Base-by-base conservation (phyloP, 1,140 invertebrate species). In the Acromyrmex charruanus region DNA sequence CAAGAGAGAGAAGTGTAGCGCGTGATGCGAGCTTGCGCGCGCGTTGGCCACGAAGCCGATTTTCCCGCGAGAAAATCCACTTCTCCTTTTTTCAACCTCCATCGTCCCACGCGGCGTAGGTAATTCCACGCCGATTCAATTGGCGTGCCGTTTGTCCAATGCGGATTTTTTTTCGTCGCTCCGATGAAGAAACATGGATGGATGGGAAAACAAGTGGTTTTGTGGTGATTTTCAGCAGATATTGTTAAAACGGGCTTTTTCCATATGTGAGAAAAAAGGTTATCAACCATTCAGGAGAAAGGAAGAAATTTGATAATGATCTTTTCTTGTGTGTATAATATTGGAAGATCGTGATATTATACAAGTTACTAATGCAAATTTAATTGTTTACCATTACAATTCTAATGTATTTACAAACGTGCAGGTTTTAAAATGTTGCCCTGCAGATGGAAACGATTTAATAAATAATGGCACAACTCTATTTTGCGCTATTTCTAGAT, bases 81-180 rank as follows among this genome's bases (percentile, higher is more conserved):
- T 49, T 18, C 39, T 35, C 14, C 55, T 14, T 82, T 84, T 84
- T 61, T 58, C 66, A 63, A 9, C 69, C n/a, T 10, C 25, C 25
- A 21, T 69, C 21, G 80, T 74, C 25, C 69, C 25, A 51, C 25
- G 28, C 28, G n/a, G 5, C 12, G 16, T 49, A 69, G 69, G 63
- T 84, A 84, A 84, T 84, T 84, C 25, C 39, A 18, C 25, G 44
- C 39, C n/a, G 44, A 84, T 84, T 84, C 80, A 39, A 84, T 84
- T 84, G 80, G 39, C 69, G 14, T 63, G 80, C 25, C 39, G 55
- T 39, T 75, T 74, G 68, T 74, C 39, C 6, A 51, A 25, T n/a
- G 69, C 28, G n/a, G 25, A 84, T 84, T 81, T 84, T 82, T 61
- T 82, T 58, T 35, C 55, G 12, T 44, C 55, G 9, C n/a, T 21